phyloP scores from a whole-genome alignment of 2,797 vertebrate species.

The Euthynnus affinis region DNA sequence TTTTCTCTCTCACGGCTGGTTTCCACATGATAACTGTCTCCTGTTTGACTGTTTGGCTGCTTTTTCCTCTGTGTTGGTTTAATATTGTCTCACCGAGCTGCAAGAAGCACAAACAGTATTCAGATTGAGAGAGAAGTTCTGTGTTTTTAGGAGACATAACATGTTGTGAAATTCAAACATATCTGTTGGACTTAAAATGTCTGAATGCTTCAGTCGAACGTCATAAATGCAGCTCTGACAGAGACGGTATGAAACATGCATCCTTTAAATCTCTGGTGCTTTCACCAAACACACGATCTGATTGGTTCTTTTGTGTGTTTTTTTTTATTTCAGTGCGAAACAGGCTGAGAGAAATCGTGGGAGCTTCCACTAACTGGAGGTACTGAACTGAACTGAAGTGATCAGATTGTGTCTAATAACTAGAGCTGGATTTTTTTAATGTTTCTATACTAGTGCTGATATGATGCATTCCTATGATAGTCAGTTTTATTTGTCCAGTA shows the following conservation, averaged over 20 bases:
- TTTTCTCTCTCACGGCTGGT: constrained; percentile 14
- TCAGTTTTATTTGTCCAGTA: too few relatives aligned
- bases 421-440: too few relatives aligned
- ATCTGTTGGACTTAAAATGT: background rate
- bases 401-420: too few relatives aligned
- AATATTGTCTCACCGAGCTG: constrained; percentile 16
- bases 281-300: constrained; percentile 4
- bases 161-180: background rate
- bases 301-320: constrained; percentile 54
- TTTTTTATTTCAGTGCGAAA: constrained; percentile 93
- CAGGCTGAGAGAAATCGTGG: constrained; percentile 93
- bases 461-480: too few relatives aligned
- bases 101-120: background rate
- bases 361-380: constrained; percentile 96
- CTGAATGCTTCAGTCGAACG: background rate
- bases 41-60: background rate
- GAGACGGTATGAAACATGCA: constrained; percentile 48
- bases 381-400: too few relatives aligned
- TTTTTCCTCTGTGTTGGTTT: constrained; percentile 13
- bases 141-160: background rate
- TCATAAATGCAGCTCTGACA: background rate
- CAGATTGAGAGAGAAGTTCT: background rate
- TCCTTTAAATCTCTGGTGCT: background rate
- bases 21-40: background rate
- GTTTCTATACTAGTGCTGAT: too few relatives aligned